Conservation (phyloP, 2,888 invertebrate species). For the Andrena camellia region DNA sequence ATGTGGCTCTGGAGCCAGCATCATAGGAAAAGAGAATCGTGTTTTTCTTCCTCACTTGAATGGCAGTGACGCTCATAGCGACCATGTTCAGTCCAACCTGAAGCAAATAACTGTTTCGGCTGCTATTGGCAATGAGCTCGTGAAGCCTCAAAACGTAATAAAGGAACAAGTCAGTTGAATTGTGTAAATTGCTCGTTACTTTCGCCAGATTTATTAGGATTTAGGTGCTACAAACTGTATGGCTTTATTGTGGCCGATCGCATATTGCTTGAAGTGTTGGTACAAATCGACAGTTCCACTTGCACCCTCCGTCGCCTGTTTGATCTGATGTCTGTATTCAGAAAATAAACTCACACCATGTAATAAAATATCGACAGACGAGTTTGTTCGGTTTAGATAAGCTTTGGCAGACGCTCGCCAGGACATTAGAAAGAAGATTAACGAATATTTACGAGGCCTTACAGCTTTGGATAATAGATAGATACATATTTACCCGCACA, state of each 20-base stretch:
- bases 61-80: not conserved
- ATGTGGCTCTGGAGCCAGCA: not conserved
- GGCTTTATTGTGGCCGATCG: conserved; percentile 1
- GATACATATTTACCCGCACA: conserved; percentile 31
- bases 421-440: too few relatives aligned
- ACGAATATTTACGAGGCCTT: too few relatives aligned
- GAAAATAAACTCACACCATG: not conserved
- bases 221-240: conserved; percentile 5
- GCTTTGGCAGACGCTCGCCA: too few relatives aligned
- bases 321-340: conserved; percentile 10
- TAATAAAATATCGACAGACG: too few relatives aligned
- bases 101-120: not conserved
- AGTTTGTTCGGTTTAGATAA: too few relatives aligned
- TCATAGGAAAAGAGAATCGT: too few relatives aligned
- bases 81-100: conserved; percentile 5
- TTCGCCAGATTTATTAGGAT: not conserved
- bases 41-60: conserved; percentile 7
- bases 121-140: not conserved
- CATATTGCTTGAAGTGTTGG: not conserved
- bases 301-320: not conserved
- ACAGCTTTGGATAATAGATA: too few relatives aligned
- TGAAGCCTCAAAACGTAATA: conserved; percentile 16
- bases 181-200: not conserved
- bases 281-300: not conserved
- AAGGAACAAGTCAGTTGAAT: not conserved